A percentile compares a stretch with the other conserved stretches of the same genome.
phyloP scores from a whole-genome alignment of 1,140 invertebrate genomes.

The Psilanteris sp. region DNA sequence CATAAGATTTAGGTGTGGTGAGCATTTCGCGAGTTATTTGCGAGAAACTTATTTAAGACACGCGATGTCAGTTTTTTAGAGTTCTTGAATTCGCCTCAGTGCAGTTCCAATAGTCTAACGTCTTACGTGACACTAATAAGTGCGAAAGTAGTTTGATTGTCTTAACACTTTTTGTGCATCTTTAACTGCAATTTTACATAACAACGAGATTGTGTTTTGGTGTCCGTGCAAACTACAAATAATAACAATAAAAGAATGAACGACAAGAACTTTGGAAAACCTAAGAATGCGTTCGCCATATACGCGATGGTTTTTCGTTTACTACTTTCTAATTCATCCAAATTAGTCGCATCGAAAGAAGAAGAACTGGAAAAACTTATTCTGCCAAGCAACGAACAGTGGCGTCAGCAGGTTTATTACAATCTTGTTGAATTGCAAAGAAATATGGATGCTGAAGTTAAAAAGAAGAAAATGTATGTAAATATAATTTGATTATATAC shows the following conservation, averaged over 20 bases:
- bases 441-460: slow-evolving; percentile 65
- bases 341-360: not conserved
- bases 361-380: slow-evolving; percentile 74
- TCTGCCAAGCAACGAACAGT: slow-evolving; percentile 86
- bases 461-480: slow-evolving; percentile 52
- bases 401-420: slow-evolving; percentile 87
- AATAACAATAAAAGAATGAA: slow-evolving; percentile 15
- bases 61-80: slow-evolving; percentile 71
- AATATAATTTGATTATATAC: too few relatives aligned
- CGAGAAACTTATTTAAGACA: slow-evolving; percentile 68
- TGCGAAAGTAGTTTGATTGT: slow-evolving; percentile 43
- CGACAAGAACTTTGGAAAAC: not conserved
- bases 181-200: slow-evolving; percentile 11
- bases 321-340: slow-evolving; percentile 64
- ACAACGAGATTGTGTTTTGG: too few relatives aligned
- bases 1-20: slow-evolving; percentile 42
- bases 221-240: too few relatives aligned
- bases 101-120: slow-evolving; percentile 35
- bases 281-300: slow-evolving; percentile 64
- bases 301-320: slow-evolving; percentile 72
- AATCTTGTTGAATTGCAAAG: slow-evolving; percentile 86
- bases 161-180: slow-evolving; percentile 7
- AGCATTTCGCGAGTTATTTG: slow-evolving; percentile 59
- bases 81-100: slow-evolving; percentile 49
- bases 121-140: slow-evolving; percentile 55